Evolutionary conservation across 2,113 vertebrate species (phyloP), one percentile per base, ranked within the genome.

Genomic region (Excalfactoria chinensis): DNA sequence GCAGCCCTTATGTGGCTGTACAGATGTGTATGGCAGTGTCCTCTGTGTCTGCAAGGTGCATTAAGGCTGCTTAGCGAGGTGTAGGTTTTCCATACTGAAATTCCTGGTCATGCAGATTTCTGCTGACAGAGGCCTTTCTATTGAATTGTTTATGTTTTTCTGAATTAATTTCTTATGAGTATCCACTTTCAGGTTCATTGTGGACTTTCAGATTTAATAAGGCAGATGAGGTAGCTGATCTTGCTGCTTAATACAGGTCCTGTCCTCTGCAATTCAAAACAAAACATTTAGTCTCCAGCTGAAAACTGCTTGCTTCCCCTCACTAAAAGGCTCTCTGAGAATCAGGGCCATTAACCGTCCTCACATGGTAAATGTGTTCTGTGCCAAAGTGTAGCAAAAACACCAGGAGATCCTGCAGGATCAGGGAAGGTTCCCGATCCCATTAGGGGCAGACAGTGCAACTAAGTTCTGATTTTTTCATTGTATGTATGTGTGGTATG

Each of bases 141-240:
- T 79, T 96, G 68, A 95, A 95, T 96, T 60, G 91, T 94, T 96
- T 92, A 94, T 96, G 71, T 41, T 43, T 74, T 79, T 95, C 40
- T 76, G 84, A 95, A 87, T 93, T 73, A 92, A 93, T 94, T 92
- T 96, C 94, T 95, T 74, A 88, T 91, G 89, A 95, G 78, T 43
- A 18, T 93, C 55, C 83, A 43, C 78, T 95, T 95, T 85, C 4
- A 9, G 71, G 17, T 91, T 85, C 78, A 9, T 9, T 32, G 51
- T 77, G 0, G 30, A 89, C 93, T 86, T 94, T 89, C 78, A 89
- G 72, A 70, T 93, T 84, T 67, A 67, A 40, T 46, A 80, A 85
- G 46, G 66, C 68, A 0, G 2, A 44, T 1, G 16, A 85, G 72
- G 59, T 70, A 51, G 84, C 91, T 87, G 84, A 87, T 68, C 75